Conservation (phyloP, 2,797 vertebrate genomes). For the Chloroceryle amazona region DNA sequence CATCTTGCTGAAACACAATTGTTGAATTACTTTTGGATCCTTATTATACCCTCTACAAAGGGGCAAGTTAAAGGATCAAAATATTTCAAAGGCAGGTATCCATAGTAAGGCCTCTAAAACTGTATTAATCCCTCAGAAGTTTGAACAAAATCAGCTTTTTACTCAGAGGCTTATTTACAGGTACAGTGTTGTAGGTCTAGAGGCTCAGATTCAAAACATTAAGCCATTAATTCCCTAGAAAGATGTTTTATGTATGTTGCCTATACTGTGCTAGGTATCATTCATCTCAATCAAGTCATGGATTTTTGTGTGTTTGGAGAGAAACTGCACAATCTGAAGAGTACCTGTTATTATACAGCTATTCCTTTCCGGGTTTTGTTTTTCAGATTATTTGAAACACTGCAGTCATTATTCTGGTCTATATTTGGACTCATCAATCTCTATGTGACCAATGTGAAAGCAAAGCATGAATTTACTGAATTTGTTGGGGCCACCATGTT, state of each 20-base stretch:
- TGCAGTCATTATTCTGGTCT: constrained; percentile 98
- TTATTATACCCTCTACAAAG: neutral
- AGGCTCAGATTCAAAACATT: neutral
- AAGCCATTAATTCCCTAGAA: neutral
- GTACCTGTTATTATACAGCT: neutral
- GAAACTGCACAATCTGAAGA: neutral
- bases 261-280: neutral
- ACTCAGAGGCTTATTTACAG: neutral
- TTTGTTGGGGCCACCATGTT: constrained; percentile 98
- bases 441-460: constrained; percentile 94
- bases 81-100: neutral
- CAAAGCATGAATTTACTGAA: constrained; percentile 92
- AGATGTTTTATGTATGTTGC: neutral
- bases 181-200: neutral
- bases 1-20: neutral
- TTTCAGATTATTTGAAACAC: constrained; percentile 94
- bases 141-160: neutral
- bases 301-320: neutral
- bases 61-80: neutral
- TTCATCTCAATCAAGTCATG: neutral
- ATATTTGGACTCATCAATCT: constrained; percentile 96
- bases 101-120: neutral
- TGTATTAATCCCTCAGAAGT: neutral
- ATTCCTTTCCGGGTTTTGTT: constrained; percentile 3
- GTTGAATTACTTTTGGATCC: neutral